Conservation (phyloP, 2,113 vertebrate genomes). For the Echinops telfairi region DNA sequence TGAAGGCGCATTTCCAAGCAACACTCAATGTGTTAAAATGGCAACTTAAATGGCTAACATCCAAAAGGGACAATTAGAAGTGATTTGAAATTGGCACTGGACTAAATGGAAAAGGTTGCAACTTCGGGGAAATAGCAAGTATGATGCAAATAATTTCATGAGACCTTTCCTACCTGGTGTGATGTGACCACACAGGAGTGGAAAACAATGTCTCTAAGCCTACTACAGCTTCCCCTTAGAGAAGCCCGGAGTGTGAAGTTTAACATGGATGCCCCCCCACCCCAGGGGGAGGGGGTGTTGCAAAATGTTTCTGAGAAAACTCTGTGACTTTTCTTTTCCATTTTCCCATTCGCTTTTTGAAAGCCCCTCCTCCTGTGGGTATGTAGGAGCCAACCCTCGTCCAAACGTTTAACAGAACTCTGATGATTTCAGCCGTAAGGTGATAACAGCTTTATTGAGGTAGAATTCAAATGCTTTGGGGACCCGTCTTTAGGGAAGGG, state of each 20-base stretch:
- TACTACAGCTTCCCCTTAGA: neutral
- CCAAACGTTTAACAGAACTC: neutral
- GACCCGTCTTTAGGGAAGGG: too few species aligned
- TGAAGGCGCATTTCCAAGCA: neutral
- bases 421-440: neutral
- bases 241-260: neutral
- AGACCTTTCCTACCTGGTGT: neutral
- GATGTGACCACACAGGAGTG: neutral
- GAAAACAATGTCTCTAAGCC: neutral
- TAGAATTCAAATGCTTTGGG: neutral
- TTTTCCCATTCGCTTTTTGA: too few species aligned
- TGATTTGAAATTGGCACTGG: slow-evolving; percentile 39
- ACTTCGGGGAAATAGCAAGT: neutral
- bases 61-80: slow-evolving; percentile 11
- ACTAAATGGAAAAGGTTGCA: slow-evolving; percentile 10
- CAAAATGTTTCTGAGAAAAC: too few species aligned
- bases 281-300: too few species aligned
- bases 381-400: neutral
- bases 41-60: slow-evolving; percentile 26
- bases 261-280: too few species aligned
- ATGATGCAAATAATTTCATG: neutral
- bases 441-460: neutral
- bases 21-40: slow-evolving; percentile 35
- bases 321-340: too few species aligned
- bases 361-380: too few species aligned